These are phyloP conservation scores for Ptychobarbus kaznakovi DNA, from an alignment of 2,797 vertebrate genomes.

Conservation along the genomic window DNA sequence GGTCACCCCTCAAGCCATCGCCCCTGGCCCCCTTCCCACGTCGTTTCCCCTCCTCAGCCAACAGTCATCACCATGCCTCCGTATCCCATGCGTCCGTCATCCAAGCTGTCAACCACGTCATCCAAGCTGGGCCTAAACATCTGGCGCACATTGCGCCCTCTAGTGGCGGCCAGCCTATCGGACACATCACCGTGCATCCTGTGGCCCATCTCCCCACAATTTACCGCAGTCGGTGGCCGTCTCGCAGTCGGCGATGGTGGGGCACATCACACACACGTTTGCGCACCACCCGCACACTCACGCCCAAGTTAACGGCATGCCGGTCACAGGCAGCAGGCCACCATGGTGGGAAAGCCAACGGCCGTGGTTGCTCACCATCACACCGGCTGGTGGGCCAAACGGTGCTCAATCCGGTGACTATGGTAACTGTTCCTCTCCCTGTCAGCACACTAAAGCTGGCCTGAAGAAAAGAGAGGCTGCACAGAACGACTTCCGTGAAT, in stretches of 20 bases:
- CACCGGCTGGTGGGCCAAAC: conserved; percentile 89
- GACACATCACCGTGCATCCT: conserved; percentile 98
- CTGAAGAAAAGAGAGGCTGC: conserved; percentile 65
- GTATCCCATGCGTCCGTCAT: conserved; percentile 95
- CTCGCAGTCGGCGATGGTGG: conserved; percentile 87
- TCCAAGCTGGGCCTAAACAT: conserved; percentile 91
- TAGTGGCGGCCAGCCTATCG: conserved; percentile 87
- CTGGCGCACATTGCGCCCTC: conserved; percentile 92
- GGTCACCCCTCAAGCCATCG: conserved; percentile 84
- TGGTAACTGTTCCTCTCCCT: conserved; percentile 96
- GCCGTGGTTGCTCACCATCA: conserved; percentile 85
- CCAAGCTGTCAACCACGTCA: conserved; percentile 93
- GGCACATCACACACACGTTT: conserved; percentile 93
- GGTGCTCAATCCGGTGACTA: conserved; percentile 96
- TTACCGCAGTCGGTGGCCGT: conserved; percentile 89
- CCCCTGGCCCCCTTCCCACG: conserved; percentile 81
- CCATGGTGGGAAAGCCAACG: conserved; percentile 84
- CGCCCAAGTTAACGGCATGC: conserved; percentile 77
- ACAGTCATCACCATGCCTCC: conserved; percentile 93
- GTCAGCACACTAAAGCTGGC: conserved; percentile 96
- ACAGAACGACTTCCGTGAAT: neutral
- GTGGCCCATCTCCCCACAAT: conserved; percentile 88
- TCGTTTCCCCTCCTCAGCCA: conserved; percentile 76
- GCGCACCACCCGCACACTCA: conserved; percentile 81
- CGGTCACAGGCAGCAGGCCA: conserved; percentile 64